A percentile compares a stretch with the other conserved stretches of the same genome.
phyloP scores from a whole-genome alignment of 1,140 invertebrate species.

The Drosophila orena region DNA sequence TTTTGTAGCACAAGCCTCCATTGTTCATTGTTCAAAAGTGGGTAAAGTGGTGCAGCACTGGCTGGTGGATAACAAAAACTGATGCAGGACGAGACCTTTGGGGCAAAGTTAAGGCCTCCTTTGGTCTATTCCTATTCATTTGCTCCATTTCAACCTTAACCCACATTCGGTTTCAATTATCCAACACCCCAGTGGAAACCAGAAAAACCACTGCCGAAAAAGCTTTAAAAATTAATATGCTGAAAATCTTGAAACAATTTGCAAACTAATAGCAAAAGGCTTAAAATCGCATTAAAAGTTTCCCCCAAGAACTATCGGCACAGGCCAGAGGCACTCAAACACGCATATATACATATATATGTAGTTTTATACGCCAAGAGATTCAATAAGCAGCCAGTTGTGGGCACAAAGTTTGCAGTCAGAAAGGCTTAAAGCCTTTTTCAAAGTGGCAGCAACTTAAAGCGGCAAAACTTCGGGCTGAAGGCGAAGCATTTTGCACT shows the following conservation, averaged over 20 bases:
- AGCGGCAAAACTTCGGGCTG: constrained; percentile 34
- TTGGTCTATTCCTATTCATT: neutral
- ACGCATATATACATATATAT: constrained; percentile 17
- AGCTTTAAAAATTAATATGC: constrained; percentile 73
- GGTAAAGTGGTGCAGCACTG: constrained; percentile 57
- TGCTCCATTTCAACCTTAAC: constrained; percentile 62
- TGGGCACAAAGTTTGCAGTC: constrained; percentile 43
- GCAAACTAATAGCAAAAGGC: constrained; percentile 72
- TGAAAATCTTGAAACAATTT: constrained; percentile 76
- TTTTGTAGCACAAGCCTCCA: constrained; percentile 35
- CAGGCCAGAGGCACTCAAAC: constrained; percentile 28
- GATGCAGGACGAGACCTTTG: constrained; percentile 40
- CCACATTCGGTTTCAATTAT: constrained; percentile 72
- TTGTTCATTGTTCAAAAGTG: constrained; percentile 63
- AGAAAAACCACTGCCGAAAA: constrained; percentile 18
- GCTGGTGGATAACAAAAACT: constrained; percentile 20
- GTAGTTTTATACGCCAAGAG: constrained; percentile 22
- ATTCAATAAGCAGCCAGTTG: constrained; percentile 76
- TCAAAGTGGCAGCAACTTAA: constrained; percentile 45
- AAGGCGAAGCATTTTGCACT: constrained; percentile 40
- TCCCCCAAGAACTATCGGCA: constrained; percentile 46
- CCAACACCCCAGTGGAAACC: constrained; percentile 16
- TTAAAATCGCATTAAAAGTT: constrained; percentile 82
- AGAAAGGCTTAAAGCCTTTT: constrained; percentile 64
- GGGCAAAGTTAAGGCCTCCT: constrained; percentile 46